Evolutionary conservation across 1,140 invertebrate genomes (phyloP), one percentile per base, ranked within the genome.

Genomic region (Pseudomyrmex cubaensis): DNA sequence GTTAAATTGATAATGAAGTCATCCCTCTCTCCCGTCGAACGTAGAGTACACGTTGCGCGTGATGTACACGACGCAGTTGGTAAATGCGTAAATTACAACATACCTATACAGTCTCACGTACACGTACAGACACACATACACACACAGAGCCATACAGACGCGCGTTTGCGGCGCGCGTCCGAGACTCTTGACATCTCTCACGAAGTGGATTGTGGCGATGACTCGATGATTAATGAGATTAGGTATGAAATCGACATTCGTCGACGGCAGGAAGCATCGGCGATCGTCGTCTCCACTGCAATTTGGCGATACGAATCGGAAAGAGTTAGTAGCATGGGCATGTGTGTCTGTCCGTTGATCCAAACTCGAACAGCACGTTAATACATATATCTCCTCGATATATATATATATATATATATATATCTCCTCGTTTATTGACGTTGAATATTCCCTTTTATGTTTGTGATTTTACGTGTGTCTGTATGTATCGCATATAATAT

Each of bases 241-340:
- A 88, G 87, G 86, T 80, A 77, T 66, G 85, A 88, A 82, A 86
- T 86, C 87, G 86, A 86, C 84, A 74, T 70, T 83, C 86, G 66
- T 82, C 87, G 80, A 86, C 57, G 87, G 59, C 84, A 64, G 80
- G 87, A 85, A 84, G 75, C 87, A 82, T 67, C 80, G 69, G 61
- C 87, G 80, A 88, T 80, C 87, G 78, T 86, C 78, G 57, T 77
- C 67, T 57, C 87, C 84, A 69, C 87, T 35, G 35, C 35, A 7
- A 75, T 78, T 75, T 66, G 84, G 77, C 70, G 74, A 57, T 73
- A 63, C 69, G 82, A 86, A 83, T 85, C 76, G 44, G 50, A 87
- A 92, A 83, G 88, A 90, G 87, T 93, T 91, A 89, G 90, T 92
- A 92, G 92, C 91, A 93, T 93, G 92, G 88, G 92, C 92, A 93